phyloP scores from a whole-genome alignment of 2,797 vertebrate species.

The Gambusia yucatana region DNA sequence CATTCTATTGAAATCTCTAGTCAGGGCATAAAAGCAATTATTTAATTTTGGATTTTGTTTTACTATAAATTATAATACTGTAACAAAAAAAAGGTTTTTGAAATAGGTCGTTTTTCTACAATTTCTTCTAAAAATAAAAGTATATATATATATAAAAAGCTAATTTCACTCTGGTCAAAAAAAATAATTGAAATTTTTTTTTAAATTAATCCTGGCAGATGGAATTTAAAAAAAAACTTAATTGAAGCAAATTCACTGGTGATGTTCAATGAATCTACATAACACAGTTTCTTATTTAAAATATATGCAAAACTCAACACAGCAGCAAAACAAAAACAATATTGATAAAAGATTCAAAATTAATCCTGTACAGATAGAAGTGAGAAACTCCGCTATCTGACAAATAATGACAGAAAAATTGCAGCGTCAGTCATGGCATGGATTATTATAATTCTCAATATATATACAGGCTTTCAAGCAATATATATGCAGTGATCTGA shows the following conservation, averaged over 20 bases:
- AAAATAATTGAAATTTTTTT: not conserved
- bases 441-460: not conserved
- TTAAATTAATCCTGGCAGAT: not conserved
- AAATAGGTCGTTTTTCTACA: not conserved
- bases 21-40: not conserved
- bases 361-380: not conserved
- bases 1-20: not conserved
- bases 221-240: not conserved
- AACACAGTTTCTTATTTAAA: not conserved
- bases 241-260: not conserved
- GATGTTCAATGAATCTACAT: not conserved
- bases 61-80: no score
- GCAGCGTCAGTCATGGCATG: not conserved
- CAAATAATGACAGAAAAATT: conserved; percentile 1
- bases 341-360: not conserved
- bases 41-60: not conserved
- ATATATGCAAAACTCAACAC: not conserved
- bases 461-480: not conserved
- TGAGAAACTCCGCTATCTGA: not conserved
- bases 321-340: not conserved
- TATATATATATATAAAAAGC: not conserved
- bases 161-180: not conserved
- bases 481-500: not conserved
- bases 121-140: not conserved
- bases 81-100: not conserved